phyloP scores from a whole-genome alignment of 2,888 invertebrate species.

The Torymus auratus region DNA sequence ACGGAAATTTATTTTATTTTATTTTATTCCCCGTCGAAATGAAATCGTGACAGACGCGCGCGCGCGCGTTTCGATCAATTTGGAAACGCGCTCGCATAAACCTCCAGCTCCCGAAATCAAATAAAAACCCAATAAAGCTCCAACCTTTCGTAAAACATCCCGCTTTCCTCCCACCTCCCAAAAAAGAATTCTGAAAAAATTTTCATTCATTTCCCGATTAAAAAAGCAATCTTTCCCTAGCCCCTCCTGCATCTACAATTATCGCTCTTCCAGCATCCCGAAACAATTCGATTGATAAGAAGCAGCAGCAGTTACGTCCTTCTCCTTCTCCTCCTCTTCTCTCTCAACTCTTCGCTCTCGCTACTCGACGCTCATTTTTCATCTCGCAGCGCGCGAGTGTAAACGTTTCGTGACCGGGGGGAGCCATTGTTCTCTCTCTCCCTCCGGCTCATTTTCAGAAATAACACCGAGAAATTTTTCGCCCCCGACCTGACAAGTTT shows the following conservation, averaged over 20 bases:
- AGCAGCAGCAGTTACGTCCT: background rate
- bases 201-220: background rate
- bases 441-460: conserved; percentile 64
- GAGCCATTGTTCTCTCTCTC: conserved; percentile 57
- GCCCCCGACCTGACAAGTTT: conserved; percentile 65
- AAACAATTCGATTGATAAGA: conserved; percentile 54
- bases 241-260: conserved; percentile 38
- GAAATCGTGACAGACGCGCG: too few relatives aligned
- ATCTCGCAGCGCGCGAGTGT: conserved; percentile 32
- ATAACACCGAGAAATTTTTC: conserved; percentile 66
- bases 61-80: too few relatives aligned
- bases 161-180: too few relatives aligned
- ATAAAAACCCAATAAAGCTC: too few relatives aligned
- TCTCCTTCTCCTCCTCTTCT: too few relatives aligned
- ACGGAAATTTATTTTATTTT: too few relatives aligned
- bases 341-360: background rate
- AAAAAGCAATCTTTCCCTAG: background rate
- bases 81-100: too few relatives aligned
- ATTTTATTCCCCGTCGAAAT: too few relatives aligned
- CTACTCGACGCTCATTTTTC: conserved; percentile 41
- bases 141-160: too few relatives aligned
- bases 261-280: conserved; percentile 35
- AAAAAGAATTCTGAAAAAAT: too few relatives aligned
- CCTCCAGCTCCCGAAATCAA: too few relatives aligned
- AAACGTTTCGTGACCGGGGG: conserved; percentile 49